Base-by-base conservation (phyloP, 2,113 vertebrate species). In the Dryoscopus gambensis region DNA sequence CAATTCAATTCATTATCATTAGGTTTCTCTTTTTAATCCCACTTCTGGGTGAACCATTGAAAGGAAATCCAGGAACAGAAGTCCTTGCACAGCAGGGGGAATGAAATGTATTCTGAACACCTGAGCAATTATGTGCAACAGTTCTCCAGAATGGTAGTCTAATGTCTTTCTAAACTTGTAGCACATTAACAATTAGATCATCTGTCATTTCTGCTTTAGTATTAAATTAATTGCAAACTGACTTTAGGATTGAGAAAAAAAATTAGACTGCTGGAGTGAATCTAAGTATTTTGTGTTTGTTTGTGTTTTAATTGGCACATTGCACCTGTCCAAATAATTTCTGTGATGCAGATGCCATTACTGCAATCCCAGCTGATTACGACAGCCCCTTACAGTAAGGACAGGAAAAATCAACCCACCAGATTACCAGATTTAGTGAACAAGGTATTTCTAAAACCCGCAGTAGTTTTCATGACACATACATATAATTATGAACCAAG, bases 1-100 rank as follows among this genome's bases (percentile, higher is more conserved):
- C 97, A 98, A 98, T 98, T 98, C 96, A 98, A 98, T 98, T 98
- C 98, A 98, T 98, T 98, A 98, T 97, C 97, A 97, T 98, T 98
- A 98, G 94, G 95, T 90, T 59, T 87, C 92, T 88, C 93, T 95
- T 97, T 95, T 95, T 96, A 97, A 96, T 97, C 88, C 92, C 95
- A 96, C 98, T 97, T 98, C 95, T 95, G 96, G 97, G 96, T 93
- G 23, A 91, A 84, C 83, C 76, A 53, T 78, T 70, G 97, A 97
- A 98, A 98, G 91, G 46, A 82, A 96, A 97, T 83, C 94, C 50
- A 53, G 74, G 80, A 96, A 69, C 94, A 96, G 75, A 89, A 96
- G 96, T 95, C 81, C 78, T 86, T 18, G 35, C 74, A 47, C 87
- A 93, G 95, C 90, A 85, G 95, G 96, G 84, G 92, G 93, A 92